Percentiles rank a stretch among this genome's conserved stretches.
Conservation (phyloP, 2,797 vertebrate species). For the Microctenopoma stevenorrisi region DNA sequence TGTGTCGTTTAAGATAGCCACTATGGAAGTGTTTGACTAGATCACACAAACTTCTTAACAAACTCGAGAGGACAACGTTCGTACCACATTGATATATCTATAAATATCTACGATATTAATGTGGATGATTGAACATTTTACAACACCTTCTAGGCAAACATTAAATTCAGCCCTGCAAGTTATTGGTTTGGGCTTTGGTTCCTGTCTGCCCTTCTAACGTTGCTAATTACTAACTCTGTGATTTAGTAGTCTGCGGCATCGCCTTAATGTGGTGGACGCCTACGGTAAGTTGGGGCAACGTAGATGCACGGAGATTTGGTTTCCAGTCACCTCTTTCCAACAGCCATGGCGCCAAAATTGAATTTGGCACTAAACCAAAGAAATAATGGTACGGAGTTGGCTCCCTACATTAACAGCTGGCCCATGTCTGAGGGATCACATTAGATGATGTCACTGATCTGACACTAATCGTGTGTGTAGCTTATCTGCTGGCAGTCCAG, state of each 20-base stretch:
- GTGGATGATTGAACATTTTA: slow-evolving; percentile 54
- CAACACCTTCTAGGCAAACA: slow-evolving; percentile 51
- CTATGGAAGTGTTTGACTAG: slow-evolving; percentile 4
- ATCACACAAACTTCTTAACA: slow-evolving; percentile 25
- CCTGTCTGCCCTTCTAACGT: slow-evolving; percentile 19
- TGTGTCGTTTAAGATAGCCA: slow-evolving; percentile 16
- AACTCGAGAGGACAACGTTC: slow-evolving; percentile 6
- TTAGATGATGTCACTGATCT: slow-evolving; percentile 58
- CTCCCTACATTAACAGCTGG: slow-evolving; percentile 61
- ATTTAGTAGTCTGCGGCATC: slow-evolving; percentile 27
- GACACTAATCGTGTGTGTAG: slow-evolving; percentile 63
- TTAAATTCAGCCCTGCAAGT: slow-evolving; percentile 52
- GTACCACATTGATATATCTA: slow-evolving; percentile 39
- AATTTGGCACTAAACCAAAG: slow-evolving; percentile 38
- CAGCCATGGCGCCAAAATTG: slow-evolving; percentile 29
- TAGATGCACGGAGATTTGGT: slow-evolving; percentile 17
- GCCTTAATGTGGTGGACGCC: slow-evolving; percentile 6
- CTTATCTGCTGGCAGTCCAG: slow-evolving; percentile 50
- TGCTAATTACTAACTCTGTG: slow-evolving; percentile 41
- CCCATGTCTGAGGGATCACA: slow-evolving; percentile 53
- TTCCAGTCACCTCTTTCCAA: slow-evolving; percentile 16
- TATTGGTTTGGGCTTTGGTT: slow-evolving; percentile 62
- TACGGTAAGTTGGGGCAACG: not conserved
- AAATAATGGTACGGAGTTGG: slow-evolving; percentile 28
- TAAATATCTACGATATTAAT: slow-evolving; percentile 39